phyloP scores from a whole-genome alignment of 2,113 vertebrate species.

The Protomyctophum bolini region DNA sequence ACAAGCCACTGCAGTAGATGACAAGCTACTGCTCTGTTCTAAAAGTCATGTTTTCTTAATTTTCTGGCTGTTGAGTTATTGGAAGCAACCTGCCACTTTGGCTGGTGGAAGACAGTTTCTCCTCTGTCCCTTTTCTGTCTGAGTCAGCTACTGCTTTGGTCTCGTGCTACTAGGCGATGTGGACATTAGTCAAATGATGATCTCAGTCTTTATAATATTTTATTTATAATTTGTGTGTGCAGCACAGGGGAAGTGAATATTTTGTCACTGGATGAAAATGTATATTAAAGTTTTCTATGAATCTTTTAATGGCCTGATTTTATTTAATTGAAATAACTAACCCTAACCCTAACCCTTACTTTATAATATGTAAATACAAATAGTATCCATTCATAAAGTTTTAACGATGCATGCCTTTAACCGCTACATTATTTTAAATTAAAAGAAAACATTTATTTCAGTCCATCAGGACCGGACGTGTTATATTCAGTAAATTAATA shows the following conservation, averaged over 20 bases:
- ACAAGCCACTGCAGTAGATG: background rate
- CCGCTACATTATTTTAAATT: too few relatives aligned
- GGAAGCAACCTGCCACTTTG: background rate
- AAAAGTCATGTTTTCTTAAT: too few relatives aligned
- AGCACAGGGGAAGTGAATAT: slow-evolving; percentile 46
- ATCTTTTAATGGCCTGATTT: slow-evolving; percentile 32
- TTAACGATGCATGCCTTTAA: too few relatives aligned
- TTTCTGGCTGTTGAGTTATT: background rate
- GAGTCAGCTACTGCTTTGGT: background rate
- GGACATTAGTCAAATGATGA: background rate
- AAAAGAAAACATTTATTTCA: too few relatives aligned
- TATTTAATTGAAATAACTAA: background rate
- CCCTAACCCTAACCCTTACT: too few relatives aligned
- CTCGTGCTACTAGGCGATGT: background rate
- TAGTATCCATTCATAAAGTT: too few relatives aligned
- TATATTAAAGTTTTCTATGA: slow-evolving; percentile 72
- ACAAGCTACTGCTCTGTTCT: too few relatives aligned
- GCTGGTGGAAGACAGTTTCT: background rate
- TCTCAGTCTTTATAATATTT: background rate
- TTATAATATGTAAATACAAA: too few relatives aligned
- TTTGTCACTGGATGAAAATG: slow-evolving; percentile 56
- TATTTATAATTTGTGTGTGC: slow-evolving; percentile 28
- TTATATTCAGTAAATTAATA: too few relatives aligned
- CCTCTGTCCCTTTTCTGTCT: background rate
- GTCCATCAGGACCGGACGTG: too few relatives aligned